These are phyloP conservation scores for Tanypteryx hageni DNA, from an alignment of 2,888 invertebrate genomes.

Conservation along the genomic window DNA sequence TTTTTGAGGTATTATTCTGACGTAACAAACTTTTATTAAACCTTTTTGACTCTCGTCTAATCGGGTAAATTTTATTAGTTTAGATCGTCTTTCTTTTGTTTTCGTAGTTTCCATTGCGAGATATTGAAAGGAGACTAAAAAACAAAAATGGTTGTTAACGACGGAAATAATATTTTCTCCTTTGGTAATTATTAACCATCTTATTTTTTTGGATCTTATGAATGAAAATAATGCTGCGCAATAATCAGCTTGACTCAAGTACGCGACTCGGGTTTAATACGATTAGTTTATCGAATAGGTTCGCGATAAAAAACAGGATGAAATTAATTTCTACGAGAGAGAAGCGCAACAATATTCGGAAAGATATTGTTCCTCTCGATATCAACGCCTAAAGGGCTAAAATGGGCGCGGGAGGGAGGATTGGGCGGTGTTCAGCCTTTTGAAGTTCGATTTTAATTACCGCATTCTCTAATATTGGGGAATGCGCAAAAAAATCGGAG, in stretches of 20 bases:
- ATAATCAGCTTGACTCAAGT: constrained; percentile 5
- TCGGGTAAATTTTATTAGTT: too few species aligned
- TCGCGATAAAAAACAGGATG: neutral
- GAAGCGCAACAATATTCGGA: constrained; percentile 13
- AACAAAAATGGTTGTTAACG: too few species aligned
- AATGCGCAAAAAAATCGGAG: constrained; percentile 27
- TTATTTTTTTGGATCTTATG: neutral
- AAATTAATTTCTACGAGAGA: neutral
- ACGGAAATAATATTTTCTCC: constrained; percentile 4
- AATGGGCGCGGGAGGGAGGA: neutral
- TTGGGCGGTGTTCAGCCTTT: neutral
- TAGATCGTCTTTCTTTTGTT: too few species aligned
- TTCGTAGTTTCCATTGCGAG: too few species aligned
- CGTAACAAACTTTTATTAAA: too few species aligned
- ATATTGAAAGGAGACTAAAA: too few species aligned
- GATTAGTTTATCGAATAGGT: constrained; percentile 4
- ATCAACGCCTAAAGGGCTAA: neutral
- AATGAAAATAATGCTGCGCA: neutral
- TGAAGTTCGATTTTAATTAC: constrained; percentile 35
- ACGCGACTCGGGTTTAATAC: neutral
- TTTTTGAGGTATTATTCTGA: too few species aligned
- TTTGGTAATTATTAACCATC: neutral
- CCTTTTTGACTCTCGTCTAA: too few species aligned
- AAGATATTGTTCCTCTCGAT: constrained; percentile 1
- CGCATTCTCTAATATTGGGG: constrained; percentile 32